Evolutionary conservation across 2,113 vertebrate genomes (phyloP).

Genomic region (Corynorhinus townsendii): DNA sequence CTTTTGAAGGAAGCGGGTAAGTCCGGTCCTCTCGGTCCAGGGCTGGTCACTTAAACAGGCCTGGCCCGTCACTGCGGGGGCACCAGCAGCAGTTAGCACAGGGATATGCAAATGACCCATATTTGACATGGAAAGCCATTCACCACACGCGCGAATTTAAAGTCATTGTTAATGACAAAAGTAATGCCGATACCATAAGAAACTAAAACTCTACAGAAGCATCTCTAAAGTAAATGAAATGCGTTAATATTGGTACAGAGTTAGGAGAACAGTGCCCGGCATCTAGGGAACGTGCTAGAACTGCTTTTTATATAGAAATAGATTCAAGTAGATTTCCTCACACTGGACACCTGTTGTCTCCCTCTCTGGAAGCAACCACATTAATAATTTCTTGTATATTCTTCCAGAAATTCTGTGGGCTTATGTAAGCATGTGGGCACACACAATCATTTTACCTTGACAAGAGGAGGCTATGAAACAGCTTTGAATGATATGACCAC

Average conservation of each 20-base stretch:
- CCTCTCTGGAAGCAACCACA: not conserved
- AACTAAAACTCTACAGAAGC: not conserved
- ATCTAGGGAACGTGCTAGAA: not conserved
- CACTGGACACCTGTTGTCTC: not conserved
- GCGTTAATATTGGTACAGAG: not conserved
- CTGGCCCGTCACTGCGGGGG: accelerated
- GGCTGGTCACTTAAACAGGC: not conserved
- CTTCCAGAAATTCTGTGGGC: not conserved
- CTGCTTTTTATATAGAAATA: not conserved
- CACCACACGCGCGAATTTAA: not conserved
- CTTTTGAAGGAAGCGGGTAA: not conserved
- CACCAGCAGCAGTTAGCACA: no score
- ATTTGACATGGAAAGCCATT: not conserved
- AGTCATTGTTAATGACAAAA: not conserved
- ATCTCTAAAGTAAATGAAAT: not conserved
- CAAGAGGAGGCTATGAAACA: not conserved
- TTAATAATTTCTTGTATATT: not conserved
- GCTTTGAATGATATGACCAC: not conserved
- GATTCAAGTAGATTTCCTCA: not conserved
- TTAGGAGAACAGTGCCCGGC: not conserved
- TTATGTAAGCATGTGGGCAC: not conserved
- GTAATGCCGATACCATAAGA: not conserved
- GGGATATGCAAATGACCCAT: not conserved
- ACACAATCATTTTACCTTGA: not conserved
- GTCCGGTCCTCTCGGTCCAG: not conserved